A percentile compares a stretch with the other conserved stretches of the same genome.
These are phyloP conservation scores for Luscinia luscinia DNA, from an alignment of 2,797 vertebrate species.

Conservation along the genomic window DNA sequence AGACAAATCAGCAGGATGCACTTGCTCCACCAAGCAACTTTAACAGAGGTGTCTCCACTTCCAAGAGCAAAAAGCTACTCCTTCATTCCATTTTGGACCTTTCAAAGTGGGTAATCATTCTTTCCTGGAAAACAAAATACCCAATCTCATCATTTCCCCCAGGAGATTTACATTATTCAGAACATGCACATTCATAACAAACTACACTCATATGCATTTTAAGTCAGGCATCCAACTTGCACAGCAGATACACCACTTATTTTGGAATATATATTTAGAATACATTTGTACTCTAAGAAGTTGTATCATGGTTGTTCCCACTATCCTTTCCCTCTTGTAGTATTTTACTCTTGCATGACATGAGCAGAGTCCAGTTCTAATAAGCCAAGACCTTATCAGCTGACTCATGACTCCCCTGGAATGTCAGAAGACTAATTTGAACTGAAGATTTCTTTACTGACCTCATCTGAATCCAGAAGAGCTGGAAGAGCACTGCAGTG, in stretches of 20 bases:
- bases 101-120: conserved; percentile 95
- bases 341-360: not conserved
- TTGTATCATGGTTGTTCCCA: not conserved
- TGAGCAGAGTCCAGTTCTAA: not conserved
- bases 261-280: not conserved
- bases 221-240: not conserved
- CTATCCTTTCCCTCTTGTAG: not conserved
- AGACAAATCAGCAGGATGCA: conserved; percentile 68
- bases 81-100: conserved; percentile 96
- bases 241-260: not conserved
- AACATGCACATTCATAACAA: not conserved
- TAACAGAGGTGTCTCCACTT: conserved; percentile 44
- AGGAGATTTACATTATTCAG: not conserved
- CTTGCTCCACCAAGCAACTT: conserved; percentile 58
- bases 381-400: not conserved
- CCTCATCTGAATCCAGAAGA: conserved; percentile 86
- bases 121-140: conserved; percentile 81
- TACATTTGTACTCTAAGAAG: not conserved
- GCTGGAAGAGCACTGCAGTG: conserved; percentile 80
- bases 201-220: not conserved
- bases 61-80: conserved; percentile 45
- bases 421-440: conserved; percentile 35
- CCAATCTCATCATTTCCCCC: not conserved
- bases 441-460: conserved; percentile 73
- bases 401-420: conserved; percentile 29